Conservation (phyloP, 2,797 vertebrate genomes). For the Etheostoma perlongum region DNA sequence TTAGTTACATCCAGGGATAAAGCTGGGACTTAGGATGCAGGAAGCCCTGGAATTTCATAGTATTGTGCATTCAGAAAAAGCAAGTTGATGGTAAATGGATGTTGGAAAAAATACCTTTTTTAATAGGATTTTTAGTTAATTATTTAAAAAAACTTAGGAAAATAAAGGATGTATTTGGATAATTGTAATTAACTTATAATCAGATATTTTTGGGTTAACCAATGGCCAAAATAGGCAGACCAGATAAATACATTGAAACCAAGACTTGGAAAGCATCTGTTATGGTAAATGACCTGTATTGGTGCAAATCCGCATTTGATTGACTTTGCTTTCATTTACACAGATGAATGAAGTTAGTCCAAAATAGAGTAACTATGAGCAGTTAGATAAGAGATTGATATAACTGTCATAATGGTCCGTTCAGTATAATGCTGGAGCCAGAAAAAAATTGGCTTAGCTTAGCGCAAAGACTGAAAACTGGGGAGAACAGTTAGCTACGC, state of each 20-base stretch:
- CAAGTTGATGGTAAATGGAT: background rate
- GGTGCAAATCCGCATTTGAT: background rate
- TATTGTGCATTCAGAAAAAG: background rate
- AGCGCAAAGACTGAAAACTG: background rate
- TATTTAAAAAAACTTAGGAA: background rate
- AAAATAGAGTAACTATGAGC: background rate
- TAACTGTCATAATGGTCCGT: too few relatives aligned
- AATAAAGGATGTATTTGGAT: background rate
- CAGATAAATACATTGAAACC: background rate
- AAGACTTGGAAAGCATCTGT: background rate
- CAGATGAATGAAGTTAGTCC: background rate
- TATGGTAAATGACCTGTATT: background rate
- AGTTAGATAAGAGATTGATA: background rate
- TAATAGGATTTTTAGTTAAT: background rate
- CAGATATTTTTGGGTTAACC: background rate
- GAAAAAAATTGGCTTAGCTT: background rate
- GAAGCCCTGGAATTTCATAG: slow-evolving; percentile 1
- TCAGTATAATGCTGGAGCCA: background rate
- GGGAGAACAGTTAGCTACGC: background rate
- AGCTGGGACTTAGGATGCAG: background rate
- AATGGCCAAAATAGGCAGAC: background rate
- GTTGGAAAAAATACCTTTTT: background rate
- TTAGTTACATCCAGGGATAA: slow-evolving; percentile 5
- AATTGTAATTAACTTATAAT: background rate
- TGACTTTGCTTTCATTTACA: background rate